phyloP scores from a whole-genome alignment of 2,888 invertebrate genomes.

The Eristalis arbustorum region DNA sequence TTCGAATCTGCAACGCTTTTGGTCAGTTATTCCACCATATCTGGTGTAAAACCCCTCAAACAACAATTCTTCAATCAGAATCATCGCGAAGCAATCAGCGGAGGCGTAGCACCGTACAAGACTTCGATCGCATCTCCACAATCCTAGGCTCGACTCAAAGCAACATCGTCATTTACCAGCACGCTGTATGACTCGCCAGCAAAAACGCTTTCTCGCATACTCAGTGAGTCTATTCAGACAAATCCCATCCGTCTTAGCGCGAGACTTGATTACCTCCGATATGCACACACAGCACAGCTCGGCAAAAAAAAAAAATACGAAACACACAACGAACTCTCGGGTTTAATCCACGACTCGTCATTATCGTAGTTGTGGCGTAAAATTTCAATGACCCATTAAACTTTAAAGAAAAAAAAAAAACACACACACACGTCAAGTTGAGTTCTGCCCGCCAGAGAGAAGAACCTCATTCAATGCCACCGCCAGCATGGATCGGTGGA shows the following conservation, averaged over 20 bases:
- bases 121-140: background rate
- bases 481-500: background rate
- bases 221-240: slow-evolving; percentile 16
- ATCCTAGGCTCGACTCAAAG: background rate
- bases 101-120: background rate
- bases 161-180: background rate
- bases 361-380: slow-evolving; percentile 19
- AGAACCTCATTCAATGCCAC: slow-evolving; percentile 16
- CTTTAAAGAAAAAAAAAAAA: slow-evolving; percentile 30
- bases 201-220: background rate
- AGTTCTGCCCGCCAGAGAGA: slow-evolving; percentile 8
- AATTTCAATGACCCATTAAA: slow-evolving; percentile 68
- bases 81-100: background rate
- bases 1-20: background rate
- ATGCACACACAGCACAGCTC: slow-evolving; percentile 7
- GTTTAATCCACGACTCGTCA: background rate
- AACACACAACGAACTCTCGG: background rate
- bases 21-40: background rate
- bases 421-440: background rate
- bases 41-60: background rate
- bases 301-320: background rate
- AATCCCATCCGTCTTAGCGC: slow-evolving; percentile 27
- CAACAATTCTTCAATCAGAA: background rate
- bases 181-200: background rate
- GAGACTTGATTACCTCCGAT: slow-evolving; percentile 28